Base-by-base conservation (phyloP, 92 coral and sea anemone genomes). In the Montipora capitata region DNA sequence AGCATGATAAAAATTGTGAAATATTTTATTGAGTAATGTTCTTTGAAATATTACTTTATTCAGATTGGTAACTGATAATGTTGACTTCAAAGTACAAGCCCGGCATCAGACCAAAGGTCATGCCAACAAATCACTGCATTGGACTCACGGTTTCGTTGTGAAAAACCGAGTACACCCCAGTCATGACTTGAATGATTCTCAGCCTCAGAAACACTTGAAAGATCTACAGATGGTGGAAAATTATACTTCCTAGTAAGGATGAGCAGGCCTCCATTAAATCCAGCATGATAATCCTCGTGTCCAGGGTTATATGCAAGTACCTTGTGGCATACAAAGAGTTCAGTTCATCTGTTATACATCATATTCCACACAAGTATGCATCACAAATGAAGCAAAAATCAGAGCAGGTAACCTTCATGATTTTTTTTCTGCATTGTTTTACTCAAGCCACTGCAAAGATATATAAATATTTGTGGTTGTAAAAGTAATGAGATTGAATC, bases 131-230 rank as follows among this genome's bases (percentile, higher is more conserved):
- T 78, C 83, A 14, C 68, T 78, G 8, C 91, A 76, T 40, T 86
- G 91, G 75, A 77, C 78, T 16, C 85, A 86, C 49, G 35, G 74
- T 45, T 78, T 78, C 78, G 85, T 35, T 1, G 74, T 79, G 11
- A 75, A 85, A 56, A 85, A 75, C 35, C 75, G 83, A 2, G 77
- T 77, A 1, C 10, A 18, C 11, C 89, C 76, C 5, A 57, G 76
- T 45, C 38, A 66, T 11, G 43, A 14, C 8, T 74, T 83, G 4
- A 13, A n/a, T 54, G 64, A 83, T n/a, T 62, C 45, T 11, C 51
- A 39, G 27, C 87, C 87, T 56, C 87, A 58, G 58, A 58, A 17
- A 68, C 52, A 72, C 16, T 72, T 83, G 13, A 72, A 40, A 54
- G 83, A 75, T n/a, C n/a, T 85, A 10, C 62, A 77, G 14, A 18